These are phyloP conservation scores for Neotoma lepida DNA, from an alignment of 2,113 vertebrate species.

Conservation along the genomic window DNA sequence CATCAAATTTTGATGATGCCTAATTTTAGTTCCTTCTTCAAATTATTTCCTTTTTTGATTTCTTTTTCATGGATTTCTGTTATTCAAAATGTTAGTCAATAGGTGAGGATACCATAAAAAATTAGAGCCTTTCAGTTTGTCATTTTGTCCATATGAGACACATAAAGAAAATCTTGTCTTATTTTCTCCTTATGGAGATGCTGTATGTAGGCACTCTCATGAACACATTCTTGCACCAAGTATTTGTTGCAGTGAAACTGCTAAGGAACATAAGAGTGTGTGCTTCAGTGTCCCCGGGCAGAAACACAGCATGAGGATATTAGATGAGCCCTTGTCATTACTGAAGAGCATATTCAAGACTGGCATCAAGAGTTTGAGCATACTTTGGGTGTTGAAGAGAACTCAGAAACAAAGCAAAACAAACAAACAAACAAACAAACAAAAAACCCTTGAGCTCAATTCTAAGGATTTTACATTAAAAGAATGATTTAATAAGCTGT, in stretches of 20 bases:
- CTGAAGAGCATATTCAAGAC: background rate
- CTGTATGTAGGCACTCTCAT: background rate
- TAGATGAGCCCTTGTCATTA: background rate
- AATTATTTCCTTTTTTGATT: background rate
- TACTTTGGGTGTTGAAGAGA: background rate
- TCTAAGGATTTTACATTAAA: background rate
- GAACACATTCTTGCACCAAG: background rate
- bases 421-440: background rate
- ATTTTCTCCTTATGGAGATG: background rate
- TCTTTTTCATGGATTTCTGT: background rate
- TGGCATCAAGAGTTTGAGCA: background rate
- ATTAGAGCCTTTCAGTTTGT: background rate
- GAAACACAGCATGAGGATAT: background rate
- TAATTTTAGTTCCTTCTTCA: background rate
- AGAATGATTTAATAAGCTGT: background rate
- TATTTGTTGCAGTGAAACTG: background rate
- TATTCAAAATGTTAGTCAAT: constrained; percentile 22
- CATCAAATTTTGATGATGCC: constrained; percentile 23
- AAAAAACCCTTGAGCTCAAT: background rate
- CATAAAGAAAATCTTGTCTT: background rate
- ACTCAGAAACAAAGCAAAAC: background rate
- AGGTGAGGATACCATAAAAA: background rate
- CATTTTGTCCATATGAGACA: background rate
- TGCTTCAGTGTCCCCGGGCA: background rate
- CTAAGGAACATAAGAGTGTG: background rate